Conservation (phyloP, 92 coral and sea anemone genomes). For the Paramuricea clavata region DNA sequence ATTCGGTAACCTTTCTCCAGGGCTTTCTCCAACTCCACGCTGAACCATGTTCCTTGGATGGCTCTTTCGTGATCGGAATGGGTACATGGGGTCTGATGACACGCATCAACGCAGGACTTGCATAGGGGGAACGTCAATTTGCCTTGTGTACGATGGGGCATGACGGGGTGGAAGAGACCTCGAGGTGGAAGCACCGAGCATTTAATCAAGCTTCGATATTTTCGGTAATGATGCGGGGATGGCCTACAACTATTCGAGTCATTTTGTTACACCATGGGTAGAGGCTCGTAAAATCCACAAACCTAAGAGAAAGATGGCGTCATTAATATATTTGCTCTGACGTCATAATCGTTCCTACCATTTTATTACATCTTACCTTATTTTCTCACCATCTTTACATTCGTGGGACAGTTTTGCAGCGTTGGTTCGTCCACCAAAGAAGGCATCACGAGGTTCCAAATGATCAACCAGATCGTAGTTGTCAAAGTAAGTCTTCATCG, state of each 20-base stretch:
- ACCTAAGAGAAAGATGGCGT: too few relatives aligned
- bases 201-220: slow-evolving; percentile 58
- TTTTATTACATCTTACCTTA: too few relatives aligned
- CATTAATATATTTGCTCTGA: too few relatives aligned
- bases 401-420: slow-evolving; percentile 50
- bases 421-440: slow-evolving; percentile 44
- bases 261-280: slow-evolving; percentile 50
- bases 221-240: slow-evolving; percentile 53
- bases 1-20: slow-evolving; percentile 56
- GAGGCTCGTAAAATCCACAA: slow-evolving; percentile 10
- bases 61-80: slow-evolving; percentile 63
- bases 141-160: slow-evolving; percentile 47
- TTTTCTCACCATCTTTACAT: slow-evolving; percentile 33
- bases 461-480: slow-evolving; percentile 32
- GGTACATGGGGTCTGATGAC: slow-evolving; percentile 51
- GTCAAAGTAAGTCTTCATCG: slow-evolving; percentile 38
- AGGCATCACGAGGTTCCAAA: slow-evolving; percentile 55
- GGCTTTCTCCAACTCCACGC: slow-evolving; percentile 62
- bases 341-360: too few relatives aligned
- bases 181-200: slow-evolving; percentile 69
- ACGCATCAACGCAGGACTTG: slow-evolving; percentile 6
- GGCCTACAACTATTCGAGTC: slow-evolving; percentile 34
- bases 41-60: slow-evolving; percentile 65
- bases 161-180: slow-evolving; percentile 68
- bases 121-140: slow-evolving; percentile 58